These are phyloP conservation scores for Denticeps clupeoides DNA, from an alignment of 2,797 vertebrate species.

Conservation along the genomic window DNA sequence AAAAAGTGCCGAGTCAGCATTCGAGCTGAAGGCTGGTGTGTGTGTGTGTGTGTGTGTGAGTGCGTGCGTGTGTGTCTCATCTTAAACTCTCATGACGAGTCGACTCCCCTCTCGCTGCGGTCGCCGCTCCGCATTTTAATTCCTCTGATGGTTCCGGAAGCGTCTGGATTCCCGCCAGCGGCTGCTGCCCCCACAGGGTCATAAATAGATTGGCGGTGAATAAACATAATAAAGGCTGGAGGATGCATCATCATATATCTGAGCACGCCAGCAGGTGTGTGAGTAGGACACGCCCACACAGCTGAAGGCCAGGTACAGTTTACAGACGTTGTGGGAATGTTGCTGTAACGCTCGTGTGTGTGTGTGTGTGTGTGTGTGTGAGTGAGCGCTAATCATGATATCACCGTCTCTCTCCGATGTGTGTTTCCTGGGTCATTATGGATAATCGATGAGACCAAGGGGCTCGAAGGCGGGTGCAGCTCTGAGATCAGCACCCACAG, in stretches of 20 bases:
- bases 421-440: constrained; percentile 33
- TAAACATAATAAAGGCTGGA: constrained; percentile 33
- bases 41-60: background rate
- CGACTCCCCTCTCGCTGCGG: background rate
- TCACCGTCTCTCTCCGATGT: constrained; percentile 33
- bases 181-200: constrained; percentile 19
- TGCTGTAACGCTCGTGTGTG: background rate
- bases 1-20: too few relatives aligned
- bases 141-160: constrained; percentile 18
- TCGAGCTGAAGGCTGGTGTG: too few relatives aligned
- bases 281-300: constrained; percentile 13
- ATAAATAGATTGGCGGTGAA: constrained; percentile 33
- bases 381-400: background rate
- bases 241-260: constrained; percentile 34
- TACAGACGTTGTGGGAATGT: background rate
- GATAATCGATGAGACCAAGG: constrained; percentile 29
- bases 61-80: background rate
- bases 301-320: constrained; percentile 21
- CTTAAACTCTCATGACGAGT: too few relatives aligned
- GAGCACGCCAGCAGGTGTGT: constrained; percentile 37
- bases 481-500: background rate
- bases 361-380: constrained; percentile 6
- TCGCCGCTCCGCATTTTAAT: constrained; percentile 20
- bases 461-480: background rate
- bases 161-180: constrained; percentile 21